A percentile compares a stretch with the other conserved stretches of the same genome.
Conservation (phyloP, 2,797 vertebrate genomes). For the Carapus acus region DNA sequence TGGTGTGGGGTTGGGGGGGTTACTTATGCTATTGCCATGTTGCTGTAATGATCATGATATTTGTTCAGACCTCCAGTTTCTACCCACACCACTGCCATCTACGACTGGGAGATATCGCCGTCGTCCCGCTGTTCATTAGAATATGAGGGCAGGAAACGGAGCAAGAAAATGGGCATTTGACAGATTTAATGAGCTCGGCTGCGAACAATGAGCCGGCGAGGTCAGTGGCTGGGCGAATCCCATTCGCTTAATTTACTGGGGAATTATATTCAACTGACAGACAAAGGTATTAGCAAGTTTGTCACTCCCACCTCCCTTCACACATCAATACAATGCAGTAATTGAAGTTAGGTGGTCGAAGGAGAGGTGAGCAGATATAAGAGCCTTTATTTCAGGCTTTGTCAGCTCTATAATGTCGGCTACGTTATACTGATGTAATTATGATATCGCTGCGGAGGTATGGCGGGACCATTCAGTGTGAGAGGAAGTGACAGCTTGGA, state of each 20-base stretch:
- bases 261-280: slow-evolving; percentile 66
- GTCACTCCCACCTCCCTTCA: slow-evolving; percentile 42
- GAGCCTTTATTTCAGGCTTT: slow-evolving; percentile 6
- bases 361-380: slow-evolving; percentile 36
- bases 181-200: slow-evolving; percentile 68
- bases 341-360: slow-evolving; percentile 27
- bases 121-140: slow-evolving; percentile 59
- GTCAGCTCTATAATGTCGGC: slow-evolving; percentile 7
- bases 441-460: slow-evolving; percentile 12
- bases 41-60: slow-evolving; percentile 35
- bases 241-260: slow-evolving; percentile 65
- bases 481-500: slow-evolving; percentile 1
- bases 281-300: slow-evolving; percentile 49
- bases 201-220: slow-evolving; percentile 55
- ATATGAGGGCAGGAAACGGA: slow-evolving; percentile 51
- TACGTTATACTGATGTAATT: slow-evolving; percentile 11
- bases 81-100: slow-evolving; percentile 23
- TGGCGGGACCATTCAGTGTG: slow-evolving; percentile 1
- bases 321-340: slow-evolving; percentile 20
- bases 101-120: slow-evolving; percentile 50
- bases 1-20: not conserved
- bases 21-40: slow-evolving; percentile 25
- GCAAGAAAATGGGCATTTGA: slow-evolving; percentile 59
- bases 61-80: slow-evolving; percentile 25
- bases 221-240: slow-evolving; percentile 49